phyloP scores from a whole-genome alignment of 1,140 invertebrate genomes.

The Drosophila punjabiensis region DNA sequence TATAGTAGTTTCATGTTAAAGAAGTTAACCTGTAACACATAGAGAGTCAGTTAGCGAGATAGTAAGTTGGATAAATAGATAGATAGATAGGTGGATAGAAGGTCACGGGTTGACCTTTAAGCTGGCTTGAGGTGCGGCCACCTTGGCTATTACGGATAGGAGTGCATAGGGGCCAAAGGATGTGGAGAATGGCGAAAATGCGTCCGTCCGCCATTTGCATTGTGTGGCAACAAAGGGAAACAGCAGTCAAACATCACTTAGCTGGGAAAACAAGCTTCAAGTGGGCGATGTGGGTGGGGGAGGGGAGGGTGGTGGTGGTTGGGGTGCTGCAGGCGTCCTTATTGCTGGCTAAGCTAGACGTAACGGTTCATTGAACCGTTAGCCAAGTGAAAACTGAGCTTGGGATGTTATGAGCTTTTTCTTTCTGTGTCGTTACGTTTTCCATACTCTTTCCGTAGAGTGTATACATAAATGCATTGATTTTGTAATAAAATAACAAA shows the following conservation, averaged over 20 bases:
- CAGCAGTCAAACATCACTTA: slow-evolving; percentile 64
- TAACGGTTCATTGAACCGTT: slow-evolving; percentile 74
- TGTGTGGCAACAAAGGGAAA: slow-evolving; percentile 67
- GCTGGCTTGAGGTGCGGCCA: slow-evolving; percentile 48
- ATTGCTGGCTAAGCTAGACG: slow-evolving; percentile 65
- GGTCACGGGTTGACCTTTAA: slow-evolving; percentile 74
- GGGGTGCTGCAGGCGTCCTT: slow-evolving; percentile 20
- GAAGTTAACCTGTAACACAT: slow-evolving; percentile 7
- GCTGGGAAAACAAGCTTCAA: slow-evolving; percentile 50
- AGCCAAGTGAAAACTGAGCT: slow-evolving; percentile 59
- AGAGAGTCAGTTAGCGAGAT: slow-evolving; percentile 15
- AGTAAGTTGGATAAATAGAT: slow-evolving; percentile 35
- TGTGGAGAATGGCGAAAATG: slow-evolving; percentile 13
- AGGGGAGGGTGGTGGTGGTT: not conserved
- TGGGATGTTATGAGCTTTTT: slow-evolving; percentile 43
- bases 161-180: slow-evolving; percentile 2
- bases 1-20: not conserved
- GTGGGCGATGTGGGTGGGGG: slow-evolving; percentile 37
- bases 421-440: slow-evolving; percentile 21
- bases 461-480: no score
- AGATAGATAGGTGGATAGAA: slow-evolving; percentile 47
- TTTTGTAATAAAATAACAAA: no score
- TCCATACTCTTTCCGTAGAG: slow-evolving; percentile 5
- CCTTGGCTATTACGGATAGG: slow-evolving; percentile 18
- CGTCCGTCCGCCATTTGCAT: slow-evolving; percentile 49